A percentile compares a stretch with the other conserved stretches of the same genome.
Evolutionary conservation across 2,888 invertebrate genomes (phyloP).

Genomic region (Tineola bisselliella): DNA sequence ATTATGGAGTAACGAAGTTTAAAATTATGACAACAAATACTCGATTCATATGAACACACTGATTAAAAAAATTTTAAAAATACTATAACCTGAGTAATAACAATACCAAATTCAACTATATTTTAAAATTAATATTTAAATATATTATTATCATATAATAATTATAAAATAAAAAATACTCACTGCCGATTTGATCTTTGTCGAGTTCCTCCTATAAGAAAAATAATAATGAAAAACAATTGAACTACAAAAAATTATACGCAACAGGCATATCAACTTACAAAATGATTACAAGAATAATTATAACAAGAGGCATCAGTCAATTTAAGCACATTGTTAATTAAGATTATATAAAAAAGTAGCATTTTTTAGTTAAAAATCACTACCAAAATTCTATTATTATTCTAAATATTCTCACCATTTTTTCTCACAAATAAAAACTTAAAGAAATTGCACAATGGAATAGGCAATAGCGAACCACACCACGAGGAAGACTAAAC

Average conservation of each 20-base stretch:
- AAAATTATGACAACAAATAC: too few relatives aligned
- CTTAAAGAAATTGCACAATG: slow-evolving; percentile 37
- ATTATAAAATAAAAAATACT: slow-evolving; percentile 59
- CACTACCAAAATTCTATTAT: neutral
- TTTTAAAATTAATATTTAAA: too few relatives aligned
- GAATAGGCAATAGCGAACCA: slow-evolving; percentile 49
- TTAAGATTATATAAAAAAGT: slow-evolving; percentile 6
- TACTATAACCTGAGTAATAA: too few relatives aligned
- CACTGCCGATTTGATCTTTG: slow-evolving; percentile 81
- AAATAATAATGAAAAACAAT: slow-evolving; percentile 21
- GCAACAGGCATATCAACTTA: neutral
- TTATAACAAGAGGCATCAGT: slow-evolving; percentile 1
- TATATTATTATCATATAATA: slow-evolving; percentile 52
- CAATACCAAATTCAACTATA: too few relatives aligned
- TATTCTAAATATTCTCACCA: slow-evolving; percentile 34
- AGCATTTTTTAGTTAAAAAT: neutral
- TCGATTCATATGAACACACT: too few relatives aligned
- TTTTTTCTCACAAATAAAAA: slow-evolving; percentile 19
- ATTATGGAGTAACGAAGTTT: too few relatives aligned
- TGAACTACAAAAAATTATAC: slow-evolving; percentile 9
- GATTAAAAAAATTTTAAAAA: too few relatives aligned
- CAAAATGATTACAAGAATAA: neutral
- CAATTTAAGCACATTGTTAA: slow-evolving; percentile 1
- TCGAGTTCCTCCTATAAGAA: slow-evolving; percentile 76
- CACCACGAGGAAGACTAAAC: slow-evolving; percentile 49